Percentiles rank a stretch among this genome's conserved stretches.
phyloP scores from a whole-genome alignment of 2,113 vertebrate species.

The Cricetomys ansorgei region DNA sequence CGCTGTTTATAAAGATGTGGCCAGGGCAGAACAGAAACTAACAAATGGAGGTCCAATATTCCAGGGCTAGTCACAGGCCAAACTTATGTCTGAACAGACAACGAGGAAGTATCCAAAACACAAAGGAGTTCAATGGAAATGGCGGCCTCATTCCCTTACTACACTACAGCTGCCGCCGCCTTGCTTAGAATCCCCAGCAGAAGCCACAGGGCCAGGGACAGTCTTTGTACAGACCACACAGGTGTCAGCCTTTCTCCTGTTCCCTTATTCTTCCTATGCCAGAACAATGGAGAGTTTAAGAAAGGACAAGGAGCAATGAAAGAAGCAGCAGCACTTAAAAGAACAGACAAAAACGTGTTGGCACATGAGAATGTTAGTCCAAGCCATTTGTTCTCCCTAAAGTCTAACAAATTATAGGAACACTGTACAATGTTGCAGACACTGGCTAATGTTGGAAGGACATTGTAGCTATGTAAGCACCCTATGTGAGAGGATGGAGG shows the following conservation, averaged over 20 bases:
- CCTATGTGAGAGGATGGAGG: not conserved
- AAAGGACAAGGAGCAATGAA: no score
- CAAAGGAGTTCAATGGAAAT: not conserved
- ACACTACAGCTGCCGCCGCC: not conserved
- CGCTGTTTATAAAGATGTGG: not conserved
- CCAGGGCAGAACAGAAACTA: not conserved
- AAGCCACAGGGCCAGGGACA: not conserved
- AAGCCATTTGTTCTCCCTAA: conserved; percentile 28
- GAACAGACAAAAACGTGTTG: not conserved
- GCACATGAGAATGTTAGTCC: not conserved
- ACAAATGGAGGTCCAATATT: not conserved
- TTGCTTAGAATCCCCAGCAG: not conserved
- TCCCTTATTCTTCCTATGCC: accelerated
- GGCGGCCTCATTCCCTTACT: not conserved
- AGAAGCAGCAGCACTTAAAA: not conserved
- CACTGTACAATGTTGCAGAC: not conserved
- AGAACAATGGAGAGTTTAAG: not conserved
- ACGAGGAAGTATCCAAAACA: not conserved
- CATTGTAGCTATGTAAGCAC: not conserved
- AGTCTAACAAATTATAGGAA: conserved; percentile 25
- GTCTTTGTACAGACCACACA: accelerated
- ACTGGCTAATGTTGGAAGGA: not conserved
- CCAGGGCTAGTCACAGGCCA: not conserved
- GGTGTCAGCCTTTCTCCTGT: not conserved
- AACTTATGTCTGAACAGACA: not conserved